These are phyloP conservation scores for Triplophysa bombifrons DNA, from an alignment of 2,797 vertebrate species.

Conservation along the genomic window DNA sequence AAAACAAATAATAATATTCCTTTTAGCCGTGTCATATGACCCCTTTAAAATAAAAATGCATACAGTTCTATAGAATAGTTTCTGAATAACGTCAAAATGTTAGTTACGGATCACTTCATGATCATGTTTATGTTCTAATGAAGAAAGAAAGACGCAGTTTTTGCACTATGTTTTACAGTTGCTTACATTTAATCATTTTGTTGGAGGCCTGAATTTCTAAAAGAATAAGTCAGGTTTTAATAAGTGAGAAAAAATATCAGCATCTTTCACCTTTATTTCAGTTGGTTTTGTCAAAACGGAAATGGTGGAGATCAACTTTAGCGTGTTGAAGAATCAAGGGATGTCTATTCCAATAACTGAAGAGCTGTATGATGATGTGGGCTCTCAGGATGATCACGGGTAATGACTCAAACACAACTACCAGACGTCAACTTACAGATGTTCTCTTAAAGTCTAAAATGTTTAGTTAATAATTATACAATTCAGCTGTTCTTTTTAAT, in stretches of 20 bases:
- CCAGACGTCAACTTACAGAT: background rate
- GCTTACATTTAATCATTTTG: no score
- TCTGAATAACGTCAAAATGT: no score
- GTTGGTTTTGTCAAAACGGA: conserved; percentile 93
- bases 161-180: no score
- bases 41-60: no score
- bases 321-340: conserved; percentile 76
- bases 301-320: conserved; percentile 86
- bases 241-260: background rate
- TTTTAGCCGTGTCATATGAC: no score
- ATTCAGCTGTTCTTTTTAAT: no score
- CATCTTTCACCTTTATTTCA: conserved; percentile 60
- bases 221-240: background rate
- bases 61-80: no score
- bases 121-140: background rate
- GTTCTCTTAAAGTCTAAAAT: no score
- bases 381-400: conserved; percentile 65
- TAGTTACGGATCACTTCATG: background rate
- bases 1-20: no score
- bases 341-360: conserved; percentile 63
- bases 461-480: no score
- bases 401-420: background rate
- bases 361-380: conserved; percentile 92
- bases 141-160: background rate
- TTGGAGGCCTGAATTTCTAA: no score